These are phyloP conservation scores for Chanos chanos DNA, from an alignment of 2,797 vertebrate genomes.

Conservation along the genomic window DNA sequence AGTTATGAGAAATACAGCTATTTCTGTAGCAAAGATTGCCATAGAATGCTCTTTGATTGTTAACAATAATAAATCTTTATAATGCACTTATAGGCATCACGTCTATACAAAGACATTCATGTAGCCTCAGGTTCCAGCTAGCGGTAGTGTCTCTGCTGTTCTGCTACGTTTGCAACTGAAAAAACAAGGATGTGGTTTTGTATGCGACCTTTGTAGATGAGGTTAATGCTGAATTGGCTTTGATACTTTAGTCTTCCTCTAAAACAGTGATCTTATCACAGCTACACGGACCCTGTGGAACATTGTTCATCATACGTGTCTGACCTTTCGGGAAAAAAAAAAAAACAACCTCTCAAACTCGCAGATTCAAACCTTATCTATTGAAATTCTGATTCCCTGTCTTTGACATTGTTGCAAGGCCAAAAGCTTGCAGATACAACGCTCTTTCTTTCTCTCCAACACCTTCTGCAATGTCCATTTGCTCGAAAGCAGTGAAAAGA, in stretches of 20 bases:
- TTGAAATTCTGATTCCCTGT: no score
- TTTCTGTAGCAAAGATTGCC: no score
- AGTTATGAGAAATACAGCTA: no score
- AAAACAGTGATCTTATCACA: conserved; percentile 34
- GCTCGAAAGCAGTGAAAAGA: no score
- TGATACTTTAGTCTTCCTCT: background rate
- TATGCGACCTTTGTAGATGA: conserved; percentile 59
- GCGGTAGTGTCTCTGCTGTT: conserved; percentile 61
- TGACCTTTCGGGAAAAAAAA: conserved; percentile 42
- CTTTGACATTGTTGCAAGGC: no score
- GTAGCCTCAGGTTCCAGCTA: conserved; percentile 50
- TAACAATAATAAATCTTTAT: no score
- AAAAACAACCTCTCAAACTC: no score
- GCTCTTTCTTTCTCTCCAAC: no score
- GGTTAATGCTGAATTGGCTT: conserved; percentile 54
- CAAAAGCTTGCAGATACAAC: no score
- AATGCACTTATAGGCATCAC: background rate
- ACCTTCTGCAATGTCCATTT: no score
- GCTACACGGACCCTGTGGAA: conserved; percentile 21
- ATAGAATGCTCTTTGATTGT: no score
- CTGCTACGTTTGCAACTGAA: conserved; percentile 60
- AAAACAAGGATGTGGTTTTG: conserved; percentile 73
- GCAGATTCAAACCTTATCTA: no score
- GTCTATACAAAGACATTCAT: conserved; percentile 43
- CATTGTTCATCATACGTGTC: conserved; percentile 37